Evolutionary conservation across 2,888 invertebrate species (phyloP).

Genomic region (Poecilobothrus nobilitatus): DNA sequence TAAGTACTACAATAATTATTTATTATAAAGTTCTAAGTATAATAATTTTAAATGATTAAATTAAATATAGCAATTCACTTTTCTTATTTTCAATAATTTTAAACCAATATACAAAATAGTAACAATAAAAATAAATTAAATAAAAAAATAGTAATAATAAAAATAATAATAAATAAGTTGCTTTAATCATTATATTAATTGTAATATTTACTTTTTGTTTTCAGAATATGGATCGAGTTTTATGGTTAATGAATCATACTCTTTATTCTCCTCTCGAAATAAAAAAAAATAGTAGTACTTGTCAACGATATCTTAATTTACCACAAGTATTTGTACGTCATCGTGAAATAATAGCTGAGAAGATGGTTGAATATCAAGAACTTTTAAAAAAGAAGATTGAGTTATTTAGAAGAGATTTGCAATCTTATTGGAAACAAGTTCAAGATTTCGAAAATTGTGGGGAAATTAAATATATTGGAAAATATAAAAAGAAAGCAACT

Average conservation of each 20-base stretch:
- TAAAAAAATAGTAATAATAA: no score
- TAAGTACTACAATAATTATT: no score
- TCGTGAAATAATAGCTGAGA: constrained; percentile 67
- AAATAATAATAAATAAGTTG: no score
- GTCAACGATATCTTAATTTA: constrained; percentile 80
- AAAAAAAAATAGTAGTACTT: constrained; percentile 78
- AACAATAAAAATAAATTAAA: no score
- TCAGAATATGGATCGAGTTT: constrained; percentile 56
- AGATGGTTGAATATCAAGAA: constrained; percentile 80
- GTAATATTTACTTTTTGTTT: constrained; percentile 8
- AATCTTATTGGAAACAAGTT: constrained; percentile 67
- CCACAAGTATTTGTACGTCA: constrained; percentile 75
- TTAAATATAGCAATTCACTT: no score
- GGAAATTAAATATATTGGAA: constrained; percentile 70
- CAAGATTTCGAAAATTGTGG: constrained; percentile 84
- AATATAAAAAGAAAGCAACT: constrained; percentile 75
- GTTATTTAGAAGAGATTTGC: constrained; percentile 74
- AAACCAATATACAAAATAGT: no score
- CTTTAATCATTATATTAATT: no score
- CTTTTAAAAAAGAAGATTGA: constrained; percentile 66
- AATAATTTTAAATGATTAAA: no score
- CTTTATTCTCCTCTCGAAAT: constrained; percentile 74
- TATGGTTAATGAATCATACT: constrained; percentile 77
- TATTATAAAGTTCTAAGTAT: no score
- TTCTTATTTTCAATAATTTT: no score